Base-by-base conservation (phyloP, 2,113 vertebrate genomes). In the Lipophrys pholis region DNA sequence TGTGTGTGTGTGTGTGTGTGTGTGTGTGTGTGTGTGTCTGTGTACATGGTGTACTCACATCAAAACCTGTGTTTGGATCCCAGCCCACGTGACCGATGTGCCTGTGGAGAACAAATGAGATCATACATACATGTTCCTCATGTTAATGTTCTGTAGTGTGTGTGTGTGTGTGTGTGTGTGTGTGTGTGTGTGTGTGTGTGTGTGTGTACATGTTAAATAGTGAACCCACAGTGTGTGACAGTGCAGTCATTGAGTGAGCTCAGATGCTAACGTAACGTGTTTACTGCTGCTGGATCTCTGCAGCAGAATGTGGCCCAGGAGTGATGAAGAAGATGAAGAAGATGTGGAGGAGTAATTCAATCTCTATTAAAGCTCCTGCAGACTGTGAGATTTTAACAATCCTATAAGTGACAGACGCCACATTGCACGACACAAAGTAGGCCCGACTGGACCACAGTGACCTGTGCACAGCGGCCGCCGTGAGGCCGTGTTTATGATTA, bases 1-100 rank as follows among this genome's bases (percentile, higher is more conserved):
- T 62, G 53, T 69, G 52, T 61, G 67, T 61, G 55, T 41, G 68
- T 58, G 55, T 52, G 54, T 72, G 67, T 40, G 62, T 51, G 69
- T 63, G 74, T 46, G 56, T 62, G 53, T 48, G 52, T 63, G 49
- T 53, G 57, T 41, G 21, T 59, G 58, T 73, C 55, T 62, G 15
- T 38, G 53, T 49, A 46, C 35, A 12, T 56, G 64, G 83, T 10
- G 82, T 90, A 98, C 98, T 99, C 93, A 99, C 98, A 94, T 99
- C 97, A 94, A 99, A 99, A 80, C 97, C 98, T 76, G 97, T 99
- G 92, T 99, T 99, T 71, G 98, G 98, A 92, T 99, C 97, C 98
- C 97, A 99, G 82, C 98, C 98, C 91, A 99, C 97, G 90, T 99
- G 98, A 85, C 97, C 98, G 84, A 99, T 97, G 87, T 99, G 98